phyloP scores from a whole-genome alignment of 1,140 invertebrate species.

The Drosophila auraria region DNA sequence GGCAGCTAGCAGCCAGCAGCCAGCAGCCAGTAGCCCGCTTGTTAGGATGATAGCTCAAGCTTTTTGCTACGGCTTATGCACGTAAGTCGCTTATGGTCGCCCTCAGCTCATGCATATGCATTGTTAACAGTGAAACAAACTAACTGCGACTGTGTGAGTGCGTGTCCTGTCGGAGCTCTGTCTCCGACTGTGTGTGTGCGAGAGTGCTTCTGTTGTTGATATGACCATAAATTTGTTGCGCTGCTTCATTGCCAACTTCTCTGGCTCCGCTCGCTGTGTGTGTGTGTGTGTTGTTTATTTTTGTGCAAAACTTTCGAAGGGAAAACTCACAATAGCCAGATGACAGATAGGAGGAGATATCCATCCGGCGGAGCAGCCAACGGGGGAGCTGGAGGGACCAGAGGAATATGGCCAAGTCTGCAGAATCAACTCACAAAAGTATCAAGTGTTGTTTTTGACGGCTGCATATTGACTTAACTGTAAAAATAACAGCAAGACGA shows the following conservation, averaged over 20 bases:
- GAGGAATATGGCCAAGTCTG: conserved; percentile 30
- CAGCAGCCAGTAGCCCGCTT: conserved; percentile 40
- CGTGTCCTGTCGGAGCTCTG: background rate
- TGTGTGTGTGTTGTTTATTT: conserved; percentile 52
- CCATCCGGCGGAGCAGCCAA: conserved; percentile 4
- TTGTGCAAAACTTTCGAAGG: conserved; percentile 66
- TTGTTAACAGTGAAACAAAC: conserved; percentile 56
- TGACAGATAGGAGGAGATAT: conserved; percentile 50
- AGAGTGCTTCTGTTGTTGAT: conserved; percentile 61
- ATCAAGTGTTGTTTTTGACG: conserved; percentile 83
- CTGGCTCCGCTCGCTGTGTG: conserved; percentile 5
- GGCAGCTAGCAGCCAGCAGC: background rate
- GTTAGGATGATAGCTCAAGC: conserved; percentile 74
- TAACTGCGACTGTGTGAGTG: conserved; percentile 17
- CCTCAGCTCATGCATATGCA: conserved; percentile 60
- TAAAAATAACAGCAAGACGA: conserved; percentile 67
- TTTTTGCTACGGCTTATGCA: conserved; percentile 73
- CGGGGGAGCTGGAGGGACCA: background rate
- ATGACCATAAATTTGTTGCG: conserved; percentile 75
- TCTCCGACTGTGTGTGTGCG: conserved; percentile 4
- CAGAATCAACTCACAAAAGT: conserved; percentile 77
- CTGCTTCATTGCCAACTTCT: conserved; percentile 64
- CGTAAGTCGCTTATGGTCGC: conserved; percentile 80
- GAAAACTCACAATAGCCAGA: conserved; percentile 75
- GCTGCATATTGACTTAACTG: conserved; percentile 83